Evolutionary conservation across 1,140 invertebrate species (phyloP).

Genomic region (Drosophila sechellia): DNA sequence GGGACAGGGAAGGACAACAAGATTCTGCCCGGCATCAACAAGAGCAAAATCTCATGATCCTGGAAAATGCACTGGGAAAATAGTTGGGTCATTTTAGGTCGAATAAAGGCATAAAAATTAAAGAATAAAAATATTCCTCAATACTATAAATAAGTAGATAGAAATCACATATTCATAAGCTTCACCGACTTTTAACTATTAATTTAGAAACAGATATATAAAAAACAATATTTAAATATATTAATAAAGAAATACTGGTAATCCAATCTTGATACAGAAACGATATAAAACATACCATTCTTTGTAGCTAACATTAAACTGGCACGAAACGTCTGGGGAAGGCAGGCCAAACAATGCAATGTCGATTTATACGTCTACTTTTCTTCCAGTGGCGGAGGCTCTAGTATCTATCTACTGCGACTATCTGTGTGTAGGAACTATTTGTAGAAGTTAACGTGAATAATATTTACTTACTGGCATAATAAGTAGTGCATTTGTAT

Average conservation of each 20-base stretch:
- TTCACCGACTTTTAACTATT: no score
- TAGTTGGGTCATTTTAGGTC: neutral
- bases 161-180: no score
- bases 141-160: no score
- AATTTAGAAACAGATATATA: no score
- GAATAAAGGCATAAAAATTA: neutral
- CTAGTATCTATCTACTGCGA: constrained; percentile 3
- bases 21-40: constrained; percentile 35
- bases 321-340: no score
- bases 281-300: no score
- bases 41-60: constrained; percentile 22
- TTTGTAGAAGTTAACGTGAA: constrained; percentile 78
- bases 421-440: constrained; percentile 28
- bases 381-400: neutral
- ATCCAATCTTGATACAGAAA: no score
- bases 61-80: constrained; percentile 1
- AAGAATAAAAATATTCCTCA: no score
- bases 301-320: no score
- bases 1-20: constrained; percentile 32
- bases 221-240: no score
- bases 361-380: neutral
- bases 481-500: constrained; percentile 71
- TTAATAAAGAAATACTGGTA: no score
- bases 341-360: no score
- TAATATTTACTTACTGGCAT: constrained; percentile 81